Percentiles rank a stretch among this genome's conserved stretches.
These are phyloP conservation scores for Pangasius macronema DNA, from an alignment of 2,797 vertebrate genomes.

Conservation along the genomic window DNA sequence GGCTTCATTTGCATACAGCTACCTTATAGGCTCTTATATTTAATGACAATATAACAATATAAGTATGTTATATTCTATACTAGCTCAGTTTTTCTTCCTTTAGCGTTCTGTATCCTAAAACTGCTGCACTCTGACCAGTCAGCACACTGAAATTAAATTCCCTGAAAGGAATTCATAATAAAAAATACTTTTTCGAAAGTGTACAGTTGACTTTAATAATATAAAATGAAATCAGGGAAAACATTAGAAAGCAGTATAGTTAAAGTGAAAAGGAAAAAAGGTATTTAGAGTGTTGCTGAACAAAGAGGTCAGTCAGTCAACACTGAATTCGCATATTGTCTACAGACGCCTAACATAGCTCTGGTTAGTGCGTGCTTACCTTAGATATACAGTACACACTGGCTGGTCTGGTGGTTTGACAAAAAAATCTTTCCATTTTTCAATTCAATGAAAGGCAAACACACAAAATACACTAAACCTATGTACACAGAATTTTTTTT, in stretches of 20 bases:
- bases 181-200: background rate
- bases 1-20: background rate
- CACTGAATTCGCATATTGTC: background rate
- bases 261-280: background rate
- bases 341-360: background rate
- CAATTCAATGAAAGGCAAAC: conserved; percentile 12
- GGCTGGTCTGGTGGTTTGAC: background rate
- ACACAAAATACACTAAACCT: conserved; percentile 4
- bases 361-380: background rate
- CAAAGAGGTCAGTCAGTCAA: background rate
- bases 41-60: background rate
- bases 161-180: background rate
- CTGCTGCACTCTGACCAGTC: background rate
- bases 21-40: background rate
- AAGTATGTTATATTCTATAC: background rate
- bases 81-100: background rate
- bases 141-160: background rate
- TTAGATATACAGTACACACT: background rate
- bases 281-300: background rate
- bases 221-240: background rate
- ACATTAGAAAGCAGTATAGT: background rate
- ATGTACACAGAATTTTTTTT: background rate
- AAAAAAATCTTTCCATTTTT: background rate
- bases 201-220: too few species aligned
- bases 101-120: background rate